Base-by-base conservation (phyloP, 2,113 vertebrate genomes). In the Poeciliopsis prolifica region DNA sequence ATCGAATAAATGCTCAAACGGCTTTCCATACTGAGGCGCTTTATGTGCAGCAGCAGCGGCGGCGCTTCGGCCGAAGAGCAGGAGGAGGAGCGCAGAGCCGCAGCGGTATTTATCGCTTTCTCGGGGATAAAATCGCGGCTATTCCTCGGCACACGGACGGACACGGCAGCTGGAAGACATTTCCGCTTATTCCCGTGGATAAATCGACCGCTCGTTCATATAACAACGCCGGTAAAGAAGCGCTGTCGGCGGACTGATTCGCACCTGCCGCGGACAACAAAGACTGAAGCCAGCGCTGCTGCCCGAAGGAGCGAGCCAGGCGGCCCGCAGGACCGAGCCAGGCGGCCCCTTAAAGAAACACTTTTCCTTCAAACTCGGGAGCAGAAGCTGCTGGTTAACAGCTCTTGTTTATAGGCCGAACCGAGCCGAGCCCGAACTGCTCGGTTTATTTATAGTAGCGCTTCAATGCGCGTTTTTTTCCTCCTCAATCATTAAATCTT, bases 181-280 rank as follows among this genome's bases (percentile, higher is more conserved):
- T 0, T 60, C 4, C 3, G 8, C 10, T 64, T 2, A 4, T 9
- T 33, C 0, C 15, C 14, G 48, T 6, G 54, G 2, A 29, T 13
- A 1, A 0, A 2, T n/a, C 33, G 61, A 14, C n/a, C 0, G 10
- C 29, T 67, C n/a, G 71, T 30, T 48, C 19, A 17, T 48, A 19
- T 6, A 48, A 17, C 44, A 48, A 48, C 44, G 44, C 44, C 44
- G 4, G 0, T 9, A 3, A 71, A 65, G 28, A 62, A 1, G 31
- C 4, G 26, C 64, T 12, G 1, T 19, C 44, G 35, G 9, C 63
- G 0, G 62, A 74, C n/a, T 1, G 48, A 67, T 58, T 78, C 75
- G 65, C 89, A 92, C 87, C 91, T 92, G 91, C 81, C 70, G 4
- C 64, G 64, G 65, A 80, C 89, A 88, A 93, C 91, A 92, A 92